Percentiles rank a stretch among this genome's conserved stretches.
Conservation (phyloP, 1,140 invertebrate genomes). For the Cheumatopsyche charites region DNA sequence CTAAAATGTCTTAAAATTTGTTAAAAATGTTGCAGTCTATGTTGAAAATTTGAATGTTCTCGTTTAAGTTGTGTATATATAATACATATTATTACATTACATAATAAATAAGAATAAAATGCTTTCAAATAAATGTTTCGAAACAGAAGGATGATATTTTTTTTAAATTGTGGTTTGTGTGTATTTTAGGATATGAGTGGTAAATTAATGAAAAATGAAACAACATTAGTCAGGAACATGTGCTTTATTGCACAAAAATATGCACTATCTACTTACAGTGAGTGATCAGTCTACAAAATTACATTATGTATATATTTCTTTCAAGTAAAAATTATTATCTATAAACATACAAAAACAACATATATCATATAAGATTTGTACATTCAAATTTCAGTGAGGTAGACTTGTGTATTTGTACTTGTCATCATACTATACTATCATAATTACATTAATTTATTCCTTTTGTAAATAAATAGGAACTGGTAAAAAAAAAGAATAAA, state of each 20-base stretch:
- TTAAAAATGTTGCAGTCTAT: conserved; percentile 17
- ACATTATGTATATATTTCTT: conserved; percentile 30
- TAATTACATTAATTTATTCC: conserved; percentile 22
- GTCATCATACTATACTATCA: conserved; percentile 21
- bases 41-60: conserved; percentile 16
- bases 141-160: not conserved
- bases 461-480: conserved; percentile 49
- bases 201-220: not conserved
- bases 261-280: conserved; percentile 46
- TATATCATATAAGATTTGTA: conserved; percentile 23
- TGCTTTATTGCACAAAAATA: conserved; percentile 50
- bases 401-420: conserved; percentile 36
- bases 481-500: conserved; percentile 14
- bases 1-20: conserved; percentile 9
- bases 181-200: not conserved
- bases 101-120: not conserved
- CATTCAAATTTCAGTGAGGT: conserved; percentile 42
- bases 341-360: conserved; percentile 40
- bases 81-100: no score
- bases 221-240: conserved; percentile 41
- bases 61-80: conserved; percentile 11
- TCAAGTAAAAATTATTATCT: conserved; percentile 14
- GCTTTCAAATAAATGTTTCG: conserved; percentile 11
- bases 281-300: conserved; percentile 41
- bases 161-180: no score